Base-by-base conservation (phyloP, 1,140 invertebrate genomes). In the Drosophila grimshawi region DNA sequence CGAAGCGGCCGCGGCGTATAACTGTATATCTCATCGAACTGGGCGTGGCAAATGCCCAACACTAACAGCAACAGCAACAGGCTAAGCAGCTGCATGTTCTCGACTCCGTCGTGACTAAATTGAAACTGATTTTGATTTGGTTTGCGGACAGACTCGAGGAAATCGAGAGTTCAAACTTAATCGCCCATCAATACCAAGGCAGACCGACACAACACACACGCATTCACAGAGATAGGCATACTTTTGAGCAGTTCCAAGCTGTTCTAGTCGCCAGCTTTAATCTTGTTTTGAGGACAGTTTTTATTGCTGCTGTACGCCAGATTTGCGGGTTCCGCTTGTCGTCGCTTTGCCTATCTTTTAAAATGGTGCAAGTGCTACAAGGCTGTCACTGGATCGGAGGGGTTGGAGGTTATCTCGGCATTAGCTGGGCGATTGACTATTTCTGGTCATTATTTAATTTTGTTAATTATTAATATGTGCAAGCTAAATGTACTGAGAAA, bases 71-170 rank as follows among this genome's bases (percentile, higher is more conserved):
- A 37, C 32, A 19, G 39, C 49, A 60, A 27, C 11, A 43, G 57
- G n/a, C 32, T 4, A 48, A 39, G 52, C 80, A 76, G 56, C 65
- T 55, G 57, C 86, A 89, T 89, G 86, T 75, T 88, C 56, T 86
- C 62, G n/a, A 57, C 68, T 73, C 56, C 55, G 37, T 70, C 46
- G 78, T 72, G 78, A 45, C 59, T 61, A 39, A 85, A 76, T 41
- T 56, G 37, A 69, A 79, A 89, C 85, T 89, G 85, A 90, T 78
- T 78, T 71, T 33, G 46, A 59, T 63, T 45, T 33, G 46, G 62
- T 63, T 45, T 68, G 35, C 46, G 39, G 41, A 4, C 64, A 63
- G 59, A 32, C 29, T 19, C 61, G 53, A 65, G 80, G 64, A 78
- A 75, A 78, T 68, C 68, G 64, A 81, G 74, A 89, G 85, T 82